Evolutionary conservation across 2,113 vertebrate species (phyloP), one percentile per base, ranked within the genome.

Genomic region (Cathartes aura): DNA sequence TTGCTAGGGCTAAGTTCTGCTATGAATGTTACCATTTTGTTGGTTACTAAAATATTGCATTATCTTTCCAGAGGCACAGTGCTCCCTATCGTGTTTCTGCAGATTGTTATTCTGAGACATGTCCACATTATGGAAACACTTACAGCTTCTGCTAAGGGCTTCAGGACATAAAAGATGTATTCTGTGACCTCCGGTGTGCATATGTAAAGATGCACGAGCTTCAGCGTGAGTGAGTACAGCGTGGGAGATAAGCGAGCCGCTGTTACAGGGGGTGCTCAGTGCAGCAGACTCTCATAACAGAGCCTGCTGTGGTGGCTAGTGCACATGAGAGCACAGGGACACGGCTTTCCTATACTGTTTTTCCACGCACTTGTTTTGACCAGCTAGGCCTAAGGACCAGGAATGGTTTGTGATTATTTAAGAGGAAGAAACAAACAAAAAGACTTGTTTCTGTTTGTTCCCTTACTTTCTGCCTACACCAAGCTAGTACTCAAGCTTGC

Each of bases 31-130:
- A 45, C 30, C 24, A 43, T 80, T 92, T 82, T 81, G 23, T 67
- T 52, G 14, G 18, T 74, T 89, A 40, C 75, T 85, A 76, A 94
- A 76, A 83, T 62, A 79, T 18, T 80, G 12, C 19, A 63, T 93
- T 95, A 85, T 76, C 42, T 87, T 95, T 91, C 45, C 34, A 80
- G 82, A 80, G 68, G 64, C 75, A 66, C n/a, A 64, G 38, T 52
- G 11, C 19, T 95, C 60, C 43, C 48, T 89, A 75, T 87, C 12
- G 0, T 48, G 27, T 68, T 95, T 78, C 76, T 89, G 34, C 68
- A 91, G 64, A 87, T 58, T 48, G 6, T 71, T 73, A 55, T 78
- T 89, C 56, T 87, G 48, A 83, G 68, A 59, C 17, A 14, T 67
- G 55, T 56, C 52, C 47, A 87, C 12, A 43, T 89, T 87, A 70